Base-by-base conservation (phyloP, 2,888 invertebrate genomes). In the Eulithis testata region DNA sequence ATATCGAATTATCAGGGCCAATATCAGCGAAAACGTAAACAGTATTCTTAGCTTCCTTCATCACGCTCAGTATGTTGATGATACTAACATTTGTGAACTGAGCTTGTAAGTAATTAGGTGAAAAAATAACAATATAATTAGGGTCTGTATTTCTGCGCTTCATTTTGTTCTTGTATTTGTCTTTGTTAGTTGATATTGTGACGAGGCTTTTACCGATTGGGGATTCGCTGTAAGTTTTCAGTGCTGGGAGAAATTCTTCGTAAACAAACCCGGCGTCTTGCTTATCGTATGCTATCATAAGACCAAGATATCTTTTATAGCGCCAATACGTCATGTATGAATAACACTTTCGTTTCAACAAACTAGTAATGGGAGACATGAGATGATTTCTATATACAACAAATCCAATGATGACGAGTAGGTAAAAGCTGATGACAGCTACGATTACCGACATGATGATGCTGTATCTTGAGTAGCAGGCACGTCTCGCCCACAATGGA, bases 1-100 rank as follows among this genome's bases (percentile, higher is more conserved):
- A 90, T 71, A 91, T 85, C 64, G 91, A 92, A 80, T 92, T 89
- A 69, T 91, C 91, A 9, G 87, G 83, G 12, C 88, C 91, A 59
- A 86, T 83, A 77, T 92, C 91, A 21, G 81, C 83, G 68, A 90
- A 92, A 68, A 92, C 74, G 70, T 87, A 90, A 73, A 92, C 76
- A 27, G 89, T 88, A 56, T 90, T 84, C 27, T 57, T 60, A 0
- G 55, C 50, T 11, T 63, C 57, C 40, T 61, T 77, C 89, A 92
- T 90, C 78, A 89, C 85, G 21, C 83, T 85, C 47, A 86, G 86
- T 73, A 92, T 91, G 80, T 88, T 89, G 77, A 88, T 91, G 75
- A 92, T 91, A 68, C 88, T 88, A 57, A 91, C 87, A 52, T 91
- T 84, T 72, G 86, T 86, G 76, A 90, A 92, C 66, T 81, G 81